These are phyloP conservation scores for Idaea dimidiata DNA, from an alignment of 2,888 invertebrate genomes.

Conservation along the genomic window DNA sequence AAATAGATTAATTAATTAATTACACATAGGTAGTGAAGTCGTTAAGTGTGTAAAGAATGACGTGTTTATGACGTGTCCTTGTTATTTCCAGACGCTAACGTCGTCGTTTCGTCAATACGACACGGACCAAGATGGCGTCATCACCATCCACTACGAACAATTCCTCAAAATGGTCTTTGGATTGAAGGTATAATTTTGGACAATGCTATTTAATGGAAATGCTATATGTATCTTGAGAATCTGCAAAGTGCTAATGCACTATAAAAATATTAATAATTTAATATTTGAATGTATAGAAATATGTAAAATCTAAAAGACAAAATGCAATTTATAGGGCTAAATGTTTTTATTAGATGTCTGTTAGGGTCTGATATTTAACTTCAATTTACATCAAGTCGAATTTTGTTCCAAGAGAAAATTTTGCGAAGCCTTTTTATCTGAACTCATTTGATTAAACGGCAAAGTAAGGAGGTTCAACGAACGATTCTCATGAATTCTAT, in stretches of 20 bases:
- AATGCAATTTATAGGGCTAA: background rate
- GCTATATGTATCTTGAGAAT: background rate
- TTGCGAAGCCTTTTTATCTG: too few species aligned
- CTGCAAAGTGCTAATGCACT: background rate
- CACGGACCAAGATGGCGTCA: conserved; percentile 96
- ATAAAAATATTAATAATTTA: background rate
- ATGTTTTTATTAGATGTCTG: too few species aligned
- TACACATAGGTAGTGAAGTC: too few species aligned
- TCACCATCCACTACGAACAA: conserved; percentile 97
- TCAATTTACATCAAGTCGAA: too few species aligned
- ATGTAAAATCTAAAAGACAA: background rate
- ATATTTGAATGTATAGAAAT: background rate
- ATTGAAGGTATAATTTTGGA: conserved; percentile 81
- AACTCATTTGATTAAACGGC: too few species aligned
- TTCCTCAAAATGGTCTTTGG: conserved; percentile 95
- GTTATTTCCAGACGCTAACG: conserved; percentile 89
- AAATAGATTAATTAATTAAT: too few species aligned
- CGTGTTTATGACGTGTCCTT: background rate
- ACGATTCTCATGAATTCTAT: too few species aligned
- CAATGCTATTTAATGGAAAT: background rate
- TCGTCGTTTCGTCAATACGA: conserved; percentile 93
- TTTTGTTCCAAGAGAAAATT: too few species aligned
- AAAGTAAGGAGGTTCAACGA: too few species aligned
- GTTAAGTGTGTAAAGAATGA: background rate
- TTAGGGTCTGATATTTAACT: too few species aligned